Evolutionary conservation across 1,140 invertebrate species (phyloP).

Genomic region (Ceratitis capitata): DNA sequence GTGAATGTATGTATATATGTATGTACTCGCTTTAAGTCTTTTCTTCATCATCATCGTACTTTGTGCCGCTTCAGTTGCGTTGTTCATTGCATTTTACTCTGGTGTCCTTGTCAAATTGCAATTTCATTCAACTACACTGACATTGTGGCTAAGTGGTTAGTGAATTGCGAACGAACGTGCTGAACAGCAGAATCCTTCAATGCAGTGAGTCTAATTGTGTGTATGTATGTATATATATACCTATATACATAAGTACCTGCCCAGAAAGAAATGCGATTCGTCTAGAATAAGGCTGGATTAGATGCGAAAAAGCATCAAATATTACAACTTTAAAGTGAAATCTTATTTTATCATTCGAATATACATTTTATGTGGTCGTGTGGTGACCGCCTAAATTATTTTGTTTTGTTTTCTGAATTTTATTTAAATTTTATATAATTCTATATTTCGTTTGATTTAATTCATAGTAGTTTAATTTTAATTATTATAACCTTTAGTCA

Average conservation of each 20-base stretch:
- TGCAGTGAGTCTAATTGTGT: not conserved
- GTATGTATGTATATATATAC: not conserved
- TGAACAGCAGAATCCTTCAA: not conserved
- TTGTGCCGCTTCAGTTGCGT: not conserved
- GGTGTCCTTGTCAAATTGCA: constrained; percentile 33
- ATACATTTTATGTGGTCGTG: no score
- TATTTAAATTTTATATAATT: no score
- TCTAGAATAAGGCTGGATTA: no score
- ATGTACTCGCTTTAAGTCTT: not conserved
- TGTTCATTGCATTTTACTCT: constrained; percentile 12
- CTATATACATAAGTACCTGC: not conserved
- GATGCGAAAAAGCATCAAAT: no score
- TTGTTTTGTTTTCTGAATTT: no score
- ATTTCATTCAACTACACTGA: constrained; percentile 13
- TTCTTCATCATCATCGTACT: not conserved
- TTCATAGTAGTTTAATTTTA: no score
- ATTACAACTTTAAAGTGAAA: no score
- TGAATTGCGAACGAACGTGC: constrained; percentile 20
- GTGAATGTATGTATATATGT: not conserved
- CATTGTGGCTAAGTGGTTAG: constrained; percentile 32
- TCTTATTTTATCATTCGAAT: no score
- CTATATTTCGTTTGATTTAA: no score
- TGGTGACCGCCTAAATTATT: no score
- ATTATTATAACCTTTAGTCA: no score
- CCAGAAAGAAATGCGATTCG: no score